Percentiles rank a stretch among this genome's conserved stretches.
Conservation (phyloP, 2,797 vertebrate genomes). For the Galago senegalensis region DNA sequence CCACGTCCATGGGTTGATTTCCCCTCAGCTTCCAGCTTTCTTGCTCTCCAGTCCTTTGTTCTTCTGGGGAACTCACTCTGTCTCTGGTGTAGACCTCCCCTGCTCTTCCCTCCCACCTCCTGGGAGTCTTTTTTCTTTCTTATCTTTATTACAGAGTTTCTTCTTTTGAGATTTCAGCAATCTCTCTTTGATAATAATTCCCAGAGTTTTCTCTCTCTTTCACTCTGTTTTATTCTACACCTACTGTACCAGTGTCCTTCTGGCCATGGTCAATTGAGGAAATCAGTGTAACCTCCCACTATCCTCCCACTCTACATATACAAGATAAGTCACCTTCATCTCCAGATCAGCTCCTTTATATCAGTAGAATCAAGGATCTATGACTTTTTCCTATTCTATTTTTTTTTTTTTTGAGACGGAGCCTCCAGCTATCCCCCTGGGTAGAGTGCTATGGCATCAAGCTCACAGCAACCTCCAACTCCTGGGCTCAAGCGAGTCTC, state of each 20-base stretch:
- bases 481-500: too few species aligned
- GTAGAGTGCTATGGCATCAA: too few species aligned
- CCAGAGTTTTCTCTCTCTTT: not conserved
- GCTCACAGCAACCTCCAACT: too few species aligned
- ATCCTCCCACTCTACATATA: not conserved
- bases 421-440: too few species aligned
- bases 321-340: not conserved
- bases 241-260: not conserved
- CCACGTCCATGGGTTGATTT: not conserved
- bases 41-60: not conserved
- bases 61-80: not conserved
- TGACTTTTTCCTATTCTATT: not conserved
- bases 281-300: not conserved
- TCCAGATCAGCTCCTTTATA: not conserved
- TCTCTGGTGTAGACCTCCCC: not conserved
- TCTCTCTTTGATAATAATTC: not conserved
- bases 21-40: not conserved
- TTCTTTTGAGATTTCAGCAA: not conserved
- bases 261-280: not conserved
- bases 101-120: not conserved
- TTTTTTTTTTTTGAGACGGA: too few species aligned
- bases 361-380: not conserved
- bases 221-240: not conserved
- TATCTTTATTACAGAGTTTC: not conserved
- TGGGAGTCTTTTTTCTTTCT: not conserved